These are phyloP conservation scores for Craniophora ligustri DNA, from an alignment of 2,888 invertebrate genomes.

Conservation along the genomic window DNA sequence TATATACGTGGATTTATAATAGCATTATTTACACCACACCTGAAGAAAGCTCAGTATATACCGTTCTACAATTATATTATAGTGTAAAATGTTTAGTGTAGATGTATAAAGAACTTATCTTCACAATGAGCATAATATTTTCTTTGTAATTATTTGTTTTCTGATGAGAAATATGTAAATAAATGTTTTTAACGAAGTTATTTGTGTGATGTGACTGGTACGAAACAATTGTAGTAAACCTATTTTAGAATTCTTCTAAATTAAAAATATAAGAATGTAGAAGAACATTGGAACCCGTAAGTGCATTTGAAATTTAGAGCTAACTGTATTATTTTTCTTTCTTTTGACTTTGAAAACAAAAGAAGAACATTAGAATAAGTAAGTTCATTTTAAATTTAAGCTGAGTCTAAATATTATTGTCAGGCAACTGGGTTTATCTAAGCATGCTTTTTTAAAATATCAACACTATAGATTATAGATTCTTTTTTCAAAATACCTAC, in stretches of 20 bases:
- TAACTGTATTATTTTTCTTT: too few species aligned
- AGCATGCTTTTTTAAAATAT: too few species aligned
- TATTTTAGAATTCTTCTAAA: not conserved
- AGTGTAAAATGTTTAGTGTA: constrained; percentile 52
- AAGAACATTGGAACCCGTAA: not conserved
- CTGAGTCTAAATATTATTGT: too few species aligned
- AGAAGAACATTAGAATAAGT: too few species aligned
- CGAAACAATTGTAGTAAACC: not conserved
- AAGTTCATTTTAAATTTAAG: too few species aligned
- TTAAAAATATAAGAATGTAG: not conserved
- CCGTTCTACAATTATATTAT: constrained; percentile 59
- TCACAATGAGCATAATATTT: constrained; percentile 64
- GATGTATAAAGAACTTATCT: constrained; percentile 39
- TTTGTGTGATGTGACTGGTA: constrained; percentile 32
- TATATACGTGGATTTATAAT: constrained; percentile 60
- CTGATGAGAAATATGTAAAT: constrained; percentile 44
- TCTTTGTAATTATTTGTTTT: constrained; percentile 50
- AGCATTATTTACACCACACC: constrained; percentile 85
- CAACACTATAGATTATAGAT: too few species aligned
- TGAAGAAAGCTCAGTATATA: constrained; percentile 86
- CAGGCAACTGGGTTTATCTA: too few species aligned
- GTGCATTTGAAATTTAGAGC: too few species aligned
- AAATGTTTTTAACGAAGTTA: constrained; percentile 27
- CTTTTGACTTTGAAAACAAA: too few species aligned
- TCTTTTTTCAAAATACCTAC: too few species aligned